Evolutionary conservation across 2,797 vertebrate species (phyloP).

Genomic region (Sebastes matsubarae): DNA sequence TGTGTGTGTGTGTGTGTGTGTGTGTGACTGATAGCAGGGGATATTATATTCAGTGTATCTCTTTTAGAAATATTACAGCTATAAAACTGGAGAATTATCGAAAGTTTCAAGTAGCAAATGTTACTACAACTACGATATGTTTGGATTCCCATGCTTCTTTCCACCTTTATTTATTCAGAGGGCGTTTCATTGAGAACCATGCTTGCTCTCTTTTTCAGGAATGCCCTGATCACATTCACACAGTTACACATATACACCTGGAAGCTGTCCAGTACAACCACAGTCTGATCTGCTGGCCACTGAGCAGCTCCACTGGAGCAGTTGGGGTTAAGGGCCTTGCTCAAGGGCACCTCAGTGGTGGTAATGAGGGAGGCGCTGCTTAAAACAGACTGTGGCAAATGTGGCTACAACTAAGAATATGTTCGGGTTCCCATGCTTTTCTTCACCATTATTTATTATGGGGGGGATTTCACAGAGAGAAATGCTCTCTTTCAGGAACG

Average conservation of each 20-base stretch:
- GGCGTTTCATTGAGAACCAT: background rate
- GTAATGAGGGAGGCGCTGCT: too few species aligned
- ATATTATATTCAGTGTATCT: background rate
- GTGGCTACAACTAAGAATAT: too few species aligned
- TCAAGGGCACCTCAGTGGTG: too few species aligned
- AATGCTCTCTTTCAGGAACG: background rate
- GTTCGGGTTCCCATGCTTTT: too few species aligned
- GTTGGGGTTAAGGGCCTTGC: too few species aligned
- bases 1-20: background rate
- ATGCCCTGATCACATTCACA: background rate
- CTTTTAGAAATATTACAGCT: background rate
- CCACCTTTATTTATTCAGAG: background rate
- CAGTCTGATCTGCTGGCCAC: background rate
- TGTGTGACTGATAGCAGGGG: background rate
- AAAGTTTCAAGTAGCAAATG: background rate
- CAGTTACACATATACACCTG: background rate
- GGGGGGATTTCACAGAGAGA: background rate
- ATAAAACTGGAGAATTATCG: background rate
- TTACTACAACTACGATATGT: background rate
- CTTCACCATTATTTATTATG: too few species aligned
- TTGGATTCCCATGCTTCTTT: background rate
- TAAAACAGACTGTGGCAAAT: too few species aligned
- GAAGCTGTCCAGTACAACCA: background rate
- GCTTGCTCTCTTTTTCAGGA: background rate
- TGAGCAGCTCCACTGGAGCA: too few species aligned